Conservation (phyloP, 1,140 invertebrate species). For the Maniola jurtina region DNA sequence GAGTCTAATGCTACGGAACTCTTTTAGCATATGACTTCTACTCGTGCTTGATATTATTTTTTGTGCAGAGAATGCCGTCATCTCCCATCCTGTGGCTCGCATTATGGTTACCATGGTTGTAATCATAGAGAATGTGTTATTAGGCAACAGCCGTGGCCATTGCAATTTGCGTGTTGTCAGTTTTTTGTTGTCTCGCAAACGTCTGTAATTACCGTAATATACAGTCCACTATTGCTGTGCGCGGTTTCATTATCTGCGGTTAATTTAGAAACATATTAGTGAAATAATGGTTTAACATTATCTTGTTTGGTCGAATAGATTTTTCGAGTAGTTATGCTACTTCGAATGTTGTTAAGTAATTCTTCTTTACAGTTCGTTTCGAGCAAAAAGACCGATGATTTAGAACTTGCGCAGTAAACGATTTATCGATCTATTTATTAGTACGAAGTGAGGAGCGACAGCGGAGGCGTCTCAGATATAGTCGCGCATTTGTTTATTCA, state of each 20-base stretch:
- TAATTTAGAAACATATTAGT: not conserved
- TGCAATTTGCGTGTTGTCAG: conserved; percentile 21
- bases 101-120: conserved; percentile 18
- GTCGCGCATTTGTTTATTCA: too few species aligned
- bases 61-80: conserved; percentile 18
- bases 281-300: not conserved
- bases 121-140: conserved; percentile 15
- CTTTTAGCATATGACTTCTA: too few species aligned
- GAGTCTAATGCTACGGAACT: too few species aligned
- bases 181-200: conserved; percentile 10
- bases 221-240: not conserved
- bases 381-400: too few species aligned
- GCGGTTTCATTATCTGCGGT: not conserved
- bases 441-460: too few species aligned
- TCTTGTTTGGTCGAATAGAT: not conserved
- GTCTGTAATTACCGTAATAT: conserved; percentile 9
- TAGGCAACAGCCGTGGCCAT: conserved; percentile 11
- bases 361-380: too few species aligned
- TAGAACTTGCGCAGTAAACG: too few species aligned
- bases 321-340: too few species aligned
- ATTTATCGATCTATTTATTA: too few species aligned
- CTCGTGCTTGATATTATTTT: not conserved
- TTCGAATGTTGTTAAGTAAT: too few species aligned
- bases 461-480: too few species aligned
- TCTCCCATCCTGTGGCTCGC: conserved; percentile 6